Evolutionary conservation across 2,113 vertebrate genomes (phyloP).

Genomic region (Anthoscopus minutus): DNA sequence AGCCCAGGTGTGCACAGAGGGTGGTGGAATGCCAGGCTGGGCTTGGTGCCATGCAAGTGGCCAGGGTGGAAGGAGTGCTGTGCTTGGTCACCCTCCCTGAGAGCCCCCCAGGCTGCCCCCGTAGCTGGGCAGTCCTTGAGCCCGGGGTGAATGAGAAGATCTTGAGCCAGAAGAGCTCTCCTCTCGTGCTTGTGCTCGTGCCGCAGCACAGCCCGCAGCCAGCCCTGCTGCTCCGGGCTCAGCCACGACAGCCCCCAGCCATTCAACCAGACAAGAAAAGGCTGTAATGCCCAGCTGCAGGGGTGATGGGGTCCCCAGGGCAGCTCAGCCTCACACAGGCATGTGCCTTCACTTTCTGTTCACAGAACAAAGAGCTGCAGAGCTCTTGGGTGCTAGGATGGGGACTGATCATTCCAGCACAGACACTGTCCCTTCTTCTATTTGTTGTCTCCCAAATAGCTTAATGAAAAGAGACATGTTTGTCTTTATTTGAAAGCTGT

Average conservation of each 20-base stretch:
- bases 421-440: background rate
- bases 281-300: background rate
- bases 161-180: conserved; percentile 45
- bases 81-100: background rate
- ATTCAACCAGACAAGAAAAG: background rate
- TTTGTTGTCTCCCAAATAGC: background rate
- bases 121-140: background rate
- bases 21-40: accelerated
- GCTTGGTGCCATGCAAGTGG: accelerated
- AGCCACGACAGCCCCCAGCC: background rate
- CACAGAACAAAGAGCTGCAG: accelerated
- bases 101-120: background rate
- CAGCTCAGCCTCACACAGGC: background rate
- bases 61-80: background rate
- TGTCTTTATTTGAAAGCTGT: background rate
- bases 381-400: background rate
- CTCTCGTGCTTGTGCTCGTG: background rate
- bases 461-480: background rate
- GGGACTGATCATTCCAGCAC: background rate
- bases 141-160: background rate
- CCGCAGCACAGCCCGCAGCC: background rate
- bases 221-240: background rate
- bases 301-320: background rate
- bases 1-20: background rate
- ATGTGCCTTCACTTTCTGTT: background rate